These are phyloP conservation scores for Mantis religiosa DNA, from an alignment of 2,888 invertebrate species.

Conservation along the genomic window DNA sequence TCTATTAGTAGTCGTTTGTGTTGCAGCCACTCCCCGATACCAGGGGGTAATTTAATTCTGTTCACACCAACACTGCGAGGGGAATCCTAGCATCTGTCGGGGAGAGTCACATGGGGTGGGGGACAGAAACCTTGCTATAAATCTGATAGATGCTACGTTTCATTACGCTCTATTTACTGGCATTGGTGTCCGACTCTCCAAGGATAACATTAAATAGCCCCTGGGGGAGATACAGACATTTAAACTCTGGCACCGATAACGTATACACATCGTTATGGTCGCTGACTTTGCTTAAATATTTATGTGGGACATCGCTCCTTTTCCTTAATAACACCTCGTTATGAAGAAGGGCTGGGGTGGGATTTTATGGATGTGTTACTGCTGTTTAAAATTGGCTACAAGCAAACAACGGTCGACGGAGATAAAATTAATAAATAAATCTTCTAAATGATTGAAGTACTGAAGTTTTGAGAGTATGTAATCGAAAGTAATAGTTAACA, in stretches of 20 bases:
- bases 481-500: too few species aligned
- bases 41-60: background rate
- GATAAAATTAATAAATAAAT: too few species aligned
- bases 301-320: background rate
- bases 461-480: too few species aligned
- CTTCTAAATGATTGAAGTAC: too few species aligned
- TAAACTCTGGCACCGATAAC: background rate
- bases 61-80: background rate
- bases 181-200: background rate
- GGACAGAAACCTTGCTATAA: background rate
- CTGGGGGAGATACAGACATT: background rate
- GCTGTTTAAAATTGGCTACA: too few species aligned
- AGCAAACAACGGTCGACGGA: too few species aligned
- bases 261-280: background rate
- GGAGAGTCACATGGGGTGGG: background rate
- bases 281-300: background rate
- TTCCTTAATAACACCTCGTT: too few species aligned
- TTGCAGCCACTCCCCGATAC: background rate
- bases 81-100: background rate
- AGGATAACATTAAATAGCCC: background rate
- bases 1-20: background rate
- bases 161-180: background rate
- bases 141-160: background rate
- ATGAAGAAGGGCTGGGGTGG: too few species aligned
- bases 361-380: too few species aligned